These are phyloP conservation scores for Euura lappo DNA, from an alignment of 1,140 invertebrate genomes.

Conservation along the genomic window DNA sequence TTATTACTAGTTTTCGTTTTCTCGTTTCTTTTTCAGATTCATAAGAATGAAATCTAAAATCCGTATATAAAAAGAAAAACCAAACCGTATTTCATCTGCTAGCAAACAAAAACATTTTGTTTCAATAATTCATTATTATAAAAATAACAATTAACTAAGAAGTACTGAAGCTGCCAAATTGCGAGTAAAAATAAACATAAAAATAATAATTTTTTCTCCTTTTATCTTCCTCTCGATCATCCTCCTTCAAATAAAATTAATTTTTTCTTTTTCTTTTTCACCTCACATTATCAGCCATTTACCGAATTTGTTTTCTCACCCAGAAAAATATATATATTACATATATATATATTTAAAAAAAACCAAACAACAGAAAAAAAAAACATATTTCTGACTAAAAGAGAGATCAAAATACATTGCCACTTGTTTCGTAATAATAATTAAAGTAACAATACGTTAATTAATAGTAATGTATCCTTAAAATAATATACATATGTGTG, in stretches of 20 bases:
- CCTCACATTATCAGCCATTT: conserved; percentile 41
- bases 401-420: conserved; percentile 77
- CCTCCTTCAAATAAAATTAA: conserved; percentile 55
- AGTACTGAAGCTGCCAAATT: conserved; percentile 58
- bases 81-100: background rate
- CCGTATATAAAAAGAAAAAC: too few relatives aligned
- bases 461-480: conserved; percentile 56
- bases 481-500: conserved; percentile 29
- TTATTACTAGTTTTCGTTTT: background rate
- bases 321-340: conserved; percentile 36
- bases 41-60: background rate
- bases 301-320: conserved; percentile 49
- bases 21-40: too few relatives aligned
- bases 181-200: conserved; percentile 30
- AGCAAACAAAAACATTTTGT: background rate
- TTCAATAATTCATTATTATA: conserved; percentile 7
- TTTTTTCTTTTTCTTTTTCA: conserved; percentile 9
- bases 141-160: conserved; percentile 45
- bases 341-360: conserved; percentile 34
- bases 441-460: conserved; percentile 60
- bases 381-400: conserved; percentile 69
- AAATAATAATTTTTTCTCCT: conserved; percentile 20
- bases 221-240: conserved; percentile 36
- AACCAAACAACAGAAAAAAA: conserved; percentile 36
- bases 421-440: conserved; percentile 67